Percentiles rank a stretch among this genome's conserved stretches.
Conservation (phyloP, 2,797 vertebrate species). For the Cetoscarus ocellatus region DNA sequence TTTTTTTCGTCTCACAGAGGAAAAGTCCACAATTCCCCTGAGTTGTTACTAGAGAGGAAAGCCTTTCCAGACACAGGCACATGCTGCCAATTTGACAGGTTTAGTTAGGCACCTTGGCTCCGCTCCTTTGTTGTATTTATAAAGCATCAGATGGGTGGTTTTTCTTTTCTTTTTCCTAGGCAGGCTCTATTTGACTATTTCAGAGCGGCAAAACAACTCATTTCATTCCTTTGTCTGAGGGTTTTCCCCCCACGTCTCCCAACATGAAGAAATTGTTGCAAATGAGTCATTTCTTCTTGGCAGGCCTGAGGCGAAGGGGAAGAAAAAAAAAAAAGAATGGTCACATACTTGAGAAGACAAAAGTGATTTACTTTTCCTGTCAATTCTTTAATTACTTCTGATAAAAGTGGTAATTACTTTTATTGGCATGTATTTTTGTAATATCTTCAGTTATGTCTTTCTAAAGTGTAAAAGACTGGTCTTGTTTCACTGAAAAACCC, state of each 20-base stretch:
- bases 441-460: slow-evolving; percentile 39
- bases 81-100: slow-evolving; percentile 79
- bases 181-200: slow-evolving; percentile 40
- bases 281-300: slow-evolving; percentile 76
- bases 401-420: slow-evolving; percentile 48
- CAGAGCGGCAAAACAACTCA: slow-evolving; percentile 43
- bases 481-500: not conserved
- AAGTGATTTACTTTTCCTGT: slow-evolving; percentile 59
- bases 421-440: slow-evolving; percentile 30
- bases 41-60: slow-evolving; percentile 73
- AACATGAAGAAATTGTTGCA: slow-evolving; percentile 69
- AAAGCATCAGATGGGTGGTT: slow-evolving; percentile 62
- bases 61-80: slow-evolving; percentile 72
- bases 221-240: slow-evolving; percentile 62
- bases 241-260: slow-evolving; percentile 53
- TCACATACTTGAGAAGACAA: slow-evolving; percentile 55
- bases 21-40: slow-evolving; percentile 76
- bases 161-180: slow-evolving; percentile 29
- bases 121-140: slow-evolving; percentile 72
- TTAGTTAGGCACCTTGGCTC: slow-evolving; percentile 76
- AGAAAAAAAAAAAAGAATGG: slow-evolving; percentile 37
- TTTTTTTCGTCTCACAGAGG: slow-evolving; percentile 59
- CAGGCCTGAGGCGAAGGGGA: slow-evolving; percentile 57
- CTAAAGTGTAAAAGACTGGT: not conserved
- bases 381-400: slow-evolving; percentile 55